Evolutionary conservation across 2,888 invertebrate species (phyloP).

Genomic region (Anodontia alba): DNA sequence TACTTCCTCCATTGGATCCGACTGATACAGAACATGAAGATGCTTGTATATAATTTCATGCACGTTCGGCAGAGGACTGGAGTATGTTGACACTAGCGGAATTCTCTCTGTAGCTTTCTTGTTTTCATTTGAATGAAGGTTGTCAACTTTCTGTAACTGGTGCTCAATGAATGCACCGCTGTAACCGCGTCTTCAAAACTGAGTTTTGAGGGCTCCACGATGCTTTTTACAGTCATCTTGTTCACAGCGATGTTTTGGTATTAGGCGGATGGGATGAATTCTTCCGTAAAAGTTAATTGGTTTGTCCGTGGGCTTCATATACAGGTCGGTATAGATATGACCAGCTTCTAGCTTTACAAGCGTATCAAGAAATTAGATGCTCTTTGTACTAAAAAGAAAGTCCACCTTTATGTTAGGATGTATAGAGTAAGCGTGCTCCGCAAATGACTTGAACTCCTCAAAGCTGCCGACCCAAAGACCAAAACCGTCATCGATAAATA

Average conservation of each 20-base stretch:
- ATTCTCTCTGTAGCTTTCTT: neutral
- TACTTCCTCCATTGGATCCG: too few species aligned
- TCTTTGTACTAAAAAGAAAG: neutral
- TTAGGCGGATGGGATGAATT: neutral
- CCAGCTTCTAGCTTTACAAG: too few species aligned
- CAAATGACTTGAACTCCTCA: neutral
- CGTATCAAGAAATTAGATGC: too few species aligned
- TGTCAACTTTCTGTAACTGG: too few species aligned
- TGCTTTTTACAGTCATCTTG: too few species aligned
- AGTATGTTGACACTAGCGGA: neutral
- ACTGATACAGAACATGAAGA: too few species aligned
- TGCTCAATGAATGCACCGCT: too few species aligned
- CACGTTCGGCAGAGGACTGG: neutral
- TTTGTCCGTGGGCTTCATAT: too few species aligned
- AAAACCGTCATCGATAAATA: conserved; percentile 4
- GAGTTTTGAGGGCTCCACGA: neutral
- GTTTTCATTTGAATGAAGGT: neutral
- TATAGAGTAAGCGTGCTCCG: neutral
- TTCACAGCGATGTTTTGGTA: neutral
- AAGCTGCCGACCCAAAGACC: neutral
- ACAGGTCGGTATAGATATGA: too few species aligned
- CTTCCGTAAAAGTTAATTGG: neutral
- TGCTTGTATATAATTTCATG: too few species aligned
- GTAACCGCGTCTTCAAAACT: too few species aligned
- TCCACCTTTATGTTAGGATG: too few species aligned